These are phyloP conservation scores for Pithys albifrons DNA, from an alignment of 2,113 vertebrate genomes.

Conservation along the genomic window DNA sequence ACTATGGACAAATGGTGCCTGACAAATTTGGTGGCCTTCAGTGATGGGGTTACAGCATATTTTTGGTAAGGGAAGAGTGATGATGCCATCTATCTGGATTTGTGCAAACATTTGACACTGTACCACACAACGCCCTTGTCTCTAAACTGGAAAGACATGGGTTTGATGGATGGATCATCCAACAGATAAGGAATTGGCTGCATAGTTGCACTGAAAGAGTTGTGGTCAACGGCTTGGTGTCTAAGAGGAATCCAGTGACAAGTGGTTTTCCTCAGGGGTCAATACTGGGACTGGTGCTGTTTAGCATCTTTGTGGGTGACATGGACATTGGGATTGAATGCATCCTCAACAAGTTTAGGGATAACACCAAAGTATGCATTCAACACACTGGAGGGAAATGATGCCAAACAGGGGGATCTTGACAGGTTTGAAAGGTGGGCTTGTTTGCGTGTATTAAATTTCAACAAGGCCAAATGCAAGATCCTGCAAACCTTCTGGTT, in stretches of 20 bases:
- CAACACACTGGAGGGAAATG: neutral
- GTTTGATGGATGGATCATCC: neutral
- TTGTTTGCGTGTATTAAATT: too few species aligned
- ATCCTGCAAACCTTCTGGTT: neutral
- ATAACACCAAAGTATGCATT: neutral
- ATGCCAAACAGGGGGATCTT: neutral
- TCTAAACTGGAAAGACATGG: neutral
- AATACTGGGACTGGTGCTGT: neutral
- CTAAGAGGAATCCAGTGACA: neutral
- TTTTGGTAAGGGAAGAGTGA: neutral
- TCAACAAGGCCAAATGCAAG: neutral
- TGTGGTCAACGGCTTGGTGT: neutral
- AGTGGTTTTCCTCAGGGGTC: neutral
- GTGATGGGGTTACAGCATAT: neutral
- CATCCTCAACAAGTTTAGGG: neutral
- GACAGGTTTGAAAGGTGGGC: neutral
- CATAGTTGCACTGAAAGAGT: neutral
- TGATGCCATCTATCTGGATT: neutral
- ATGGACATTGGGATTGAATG: neutral
- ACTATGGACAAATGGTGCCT: neutral
- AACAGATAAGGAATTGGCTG: neutral
- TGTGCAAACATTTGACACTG: neutral
- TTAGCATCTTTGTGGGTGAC: neutral
- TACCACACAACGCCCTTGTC: neutral
- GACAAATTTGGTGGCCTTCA: neutral